Base-by-base conservation (phyloP, 2,888 invertebrate genomes). In the Byasa hedistus region DNA sequence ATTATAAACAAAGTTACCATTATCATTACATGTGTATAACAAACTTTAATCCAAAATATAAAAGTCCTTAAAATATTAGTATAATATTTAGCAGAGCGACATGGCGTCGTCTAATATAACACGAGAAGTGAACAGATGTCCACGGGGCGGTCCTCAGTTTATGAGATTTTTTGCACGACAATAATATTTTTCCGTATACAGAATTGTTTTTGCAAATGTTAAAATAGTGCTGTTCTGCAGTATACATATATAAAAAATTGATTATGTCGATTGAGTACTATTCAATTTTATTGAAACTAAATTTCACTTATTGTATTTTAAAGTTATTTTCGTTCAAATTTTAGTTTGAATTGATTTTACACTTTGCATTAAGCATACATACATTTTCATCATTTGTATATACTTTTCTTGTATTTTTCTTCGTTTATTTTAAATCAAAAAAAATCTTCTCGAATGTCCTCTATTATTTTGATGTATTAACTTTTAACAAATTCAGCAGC, bases 101-200 rank as follows among this genome's bases (percentile, higher is more conserved):
- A 44, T 12, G 19, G 17, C 44, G 15, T 44, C 15, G 17, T 64
- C 32, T 59, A 59, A 64, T 64, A 23, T 59, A 21, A 59, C 54
- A 58, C 39, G 27, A 36, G 59, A 61, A n/a, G 44, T 55, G 55
- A 59, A 64, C 64, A 59, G 58, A 64, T 64, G 59, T 55, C 55
- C 15, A 51, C 36, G 27, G 36, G 21, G 55, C 22, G 39, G 44
- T 32, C 19, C 27, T 52, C 39, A 27, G 44, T 44, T 59, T 64
- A 64, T 64, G 58, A 64, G 59, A 64, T 27, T 64, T 57, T 57
- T 54, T 32, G 23, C 64, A 58, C 52, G 52, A 64, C 51, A 24
- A 64, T 24, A 36, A 61, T 54, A 54, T 61, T 61, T 54, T 54
- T 56, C n/a, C 56, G 27, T 56, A n/a, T 19, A 56, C 19, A 55